Percentiles rank a stretch among this genome's conserved stretches.
These are phyloP conservation scores for Spinus pinus DNA, from an alignment of 2,797 vertebrate genomes.

Conservation along the genomic window DNA sequence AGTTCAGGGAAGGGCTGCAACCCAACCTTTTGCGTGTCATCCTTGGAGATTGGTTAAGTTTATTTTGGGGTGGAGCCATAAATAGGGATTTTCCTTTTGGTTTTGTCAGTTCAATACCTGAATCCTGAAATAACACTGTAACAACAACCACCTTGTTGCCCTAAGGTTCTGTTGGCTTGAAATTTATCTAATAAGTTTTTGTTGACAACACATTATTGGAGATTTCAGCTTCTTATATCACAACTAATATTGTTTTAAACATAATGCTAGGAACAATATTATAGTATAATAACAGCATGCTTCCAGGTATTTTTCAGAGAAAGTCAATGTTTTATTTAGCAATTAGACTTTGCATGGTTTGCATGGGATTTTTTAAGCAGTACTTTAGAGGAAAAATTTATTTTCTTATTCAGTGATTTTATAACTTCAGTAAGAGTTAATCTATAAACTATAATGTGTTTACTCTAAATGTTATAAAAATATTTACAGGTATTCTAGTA, in stretches of 20 bases:
- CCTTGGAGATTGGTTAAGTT: background rate
- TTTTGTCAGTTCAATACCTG: background rate
- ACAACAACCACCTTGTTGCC: background rate
- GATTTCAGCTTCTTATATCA: background rate
- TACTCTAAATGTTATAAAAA: background rate
- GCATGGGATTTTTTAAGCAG: background rate
- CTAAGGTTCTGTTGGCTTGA: background rate
- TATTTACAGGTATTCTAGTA: background rate
- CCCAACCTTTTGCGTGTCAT: rapidly evolving
- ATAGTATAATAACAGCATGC: background rate
- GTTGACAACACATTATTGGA: background rate
- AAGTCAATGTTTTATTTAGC: background rate
- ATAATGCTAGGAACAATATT: background rate
- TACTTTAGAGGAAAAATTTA: background rate
- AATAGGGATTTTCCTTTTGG: background rate
- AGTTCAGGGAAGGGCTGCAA: background rate
- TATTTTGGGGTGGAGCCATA: background rate
- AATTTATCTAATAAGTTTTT: background rate
- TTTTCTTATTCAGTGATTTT: background rate
- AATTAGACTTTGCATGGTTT: background rate
- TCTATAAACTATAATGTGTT: background rate
- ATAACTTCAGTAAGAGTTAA: background rate
- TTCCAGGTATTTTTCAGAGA: background rate
- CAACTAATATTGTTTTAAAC: background rate
- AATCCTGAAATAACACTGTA: background rate